Percentiles rank a stretch among this genome's conserved stretches.
phyloP scores from a whole-genome alignment of 2,113 vertebrate genomes.

The Callospermophilus lateralis region DNA sequence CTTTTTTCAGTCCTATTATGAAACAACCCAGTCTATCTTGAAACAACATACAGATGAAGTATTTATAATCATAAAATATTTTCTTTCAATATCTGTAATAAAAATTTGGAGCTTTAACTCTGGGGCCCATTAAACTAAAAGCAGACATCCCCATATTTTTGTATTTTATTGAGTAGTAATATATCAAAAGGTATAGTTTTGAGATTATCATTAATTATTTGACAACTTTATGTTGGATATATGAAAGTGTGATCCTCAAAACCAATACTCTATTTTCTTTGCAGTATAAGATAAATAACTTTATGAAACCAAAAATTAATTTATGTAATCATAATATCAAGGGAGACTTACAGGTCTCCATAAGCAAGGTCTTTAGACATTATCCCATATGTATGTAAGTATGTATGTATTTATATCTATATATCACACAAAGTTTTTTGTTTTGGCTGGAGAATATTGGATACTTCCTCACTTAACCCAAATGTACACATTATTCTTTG shows the following conservation, averaged over 20 bases:
- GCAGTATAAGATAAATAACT: not conserved
- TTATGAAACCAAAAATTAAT: conserved; percentile 19
- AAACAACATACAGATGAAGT: conserved; percentile 24
- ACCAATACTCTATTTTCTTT: not conserved
- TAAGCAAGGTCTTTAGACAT: not conserved
- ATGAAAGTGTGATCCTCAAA: conserved; percentile 3
- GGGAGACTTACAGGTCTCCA: not conserved
- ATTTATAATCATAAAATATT: conserved; percentile 4
- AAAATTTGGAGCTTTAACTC: not conserved
- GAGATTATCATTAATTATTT: not conserved
- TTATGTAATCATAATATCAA: not conserved
- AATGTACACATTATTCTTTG: not conserved
- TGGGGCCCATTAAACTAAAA: not conserved
- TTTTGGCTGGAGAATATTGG: not conserved
- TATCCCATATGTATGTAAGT: not conserved
- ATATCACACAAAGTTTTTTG: not conserved
- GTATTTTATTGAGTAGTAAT: conserved; percentile 15
- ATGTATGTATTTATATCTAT: not conserved
- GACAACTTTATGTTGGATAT: not conserved
- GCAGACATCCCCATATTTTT: not conserved
- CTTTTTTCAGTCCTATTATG: not conserved
- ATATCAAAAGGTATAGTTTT: conserved; percentile 21
- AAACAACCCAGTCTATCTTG: conserved; percentile 6
- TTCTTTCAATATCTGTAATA: not conserved
- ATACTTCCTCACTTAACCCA: not conserved